phyloP scores from a whole-genome alignment of 2,888 invertebrate species.

The Netelia virgata region DNA sequence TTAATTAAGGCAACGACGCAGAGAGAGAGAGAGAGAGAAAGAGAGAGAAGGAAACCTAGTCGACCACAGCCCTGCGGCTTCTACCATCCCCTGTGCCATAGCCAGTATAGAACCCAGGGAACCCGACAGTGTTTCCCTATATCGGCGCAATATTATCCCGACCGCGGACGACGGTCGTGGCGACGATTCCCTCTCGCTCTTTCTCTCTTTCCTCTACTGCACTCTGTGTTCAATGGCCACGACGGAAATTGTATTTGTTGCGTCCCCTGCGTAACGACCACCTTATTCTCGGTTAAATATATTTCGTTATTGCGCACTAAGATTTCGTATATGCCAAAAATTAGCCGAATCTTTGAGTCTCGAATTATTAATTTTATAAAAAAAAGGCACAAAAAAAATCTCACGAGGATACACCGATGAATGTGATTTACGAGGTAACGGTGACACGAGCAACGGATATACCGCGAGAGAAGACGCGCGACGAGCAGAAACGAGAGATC shows the following conservation, averaged over 20 bases:
- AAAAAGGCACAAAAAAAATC: neutral
- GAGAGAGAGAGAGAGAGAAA: conserved; percentile 65
- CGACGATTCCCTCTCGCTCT: conserved; percentile 56
- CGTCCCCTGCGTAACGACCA: conserved; percentile 71
- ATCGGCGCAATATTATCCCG: conserved; percentile 83
- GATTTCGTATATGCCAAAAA: conserved; percentile 52
- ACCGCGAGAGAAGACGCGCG: conserved; percentile 53
- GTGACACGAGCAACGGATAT: conserved; percentile 21
- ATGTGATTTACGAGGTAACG: conserved; percentile 23
- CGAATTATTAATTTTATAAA: neutral
- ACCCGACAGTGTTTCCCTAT: conserved; percentile 75
- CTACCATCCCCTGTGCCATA: conserved; percentile 64
- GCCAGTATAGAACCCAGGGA: conserved; percentile 41
- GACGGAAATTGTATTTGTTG: conserved; percentile 83
- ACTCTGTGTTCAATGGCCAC: conserved; percentile 79
- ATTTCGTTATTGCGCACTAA: conserved; percentile 64
- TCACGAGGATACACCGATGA: neutral
- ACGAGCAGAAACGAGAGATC: conserved; percentile 71
- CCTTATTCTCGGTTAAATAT: conserved; percentile 73
- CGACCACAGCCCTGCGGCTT: conserved; percentile 82
- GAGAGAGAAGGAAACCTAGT: conserved; percentile 53
- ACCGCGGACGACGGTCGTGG: conserved; percentile 73
- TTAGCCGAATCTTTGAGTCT: conserved; percentile 35
- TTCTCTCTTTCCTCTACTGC: conserved; percentile 70
- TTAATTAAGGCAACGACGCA: conserved; percentile 85